Evolutionary conservation across 2,888 invertebrate species (phyloP).

Genomic region (Euspilapteryx auroguttella): DNA sequence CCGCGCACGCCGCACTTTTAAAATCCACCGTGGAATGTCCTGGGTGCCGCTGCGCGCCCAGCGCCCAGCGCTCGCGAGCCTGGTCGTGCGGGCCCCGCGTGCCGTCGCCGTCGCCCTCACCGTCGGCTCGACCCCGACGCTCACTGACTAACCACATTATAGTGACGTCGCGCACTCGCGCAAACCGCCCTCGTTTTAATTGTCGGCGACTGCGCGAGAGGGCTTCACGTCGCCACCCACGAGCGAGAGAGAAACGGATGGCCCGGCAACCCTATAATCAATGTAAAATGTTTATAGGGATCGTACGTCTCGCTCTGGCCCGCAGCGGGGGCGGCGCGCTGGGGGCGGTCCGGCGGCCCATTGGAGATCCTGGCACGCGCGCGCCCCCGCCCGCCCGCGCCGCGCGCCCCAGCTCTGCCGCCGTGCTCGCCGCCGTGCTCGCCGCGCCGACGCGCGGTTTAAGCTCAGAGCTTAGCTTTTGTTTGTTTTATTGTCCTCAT

Average conservation of each 20-base stretch:
- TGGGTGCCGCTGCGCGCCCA: slow-evolving; percentile 36
- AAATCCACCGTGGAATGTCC: slow-evolving; percentile 81
- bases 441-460: slow-evolving; percentile 18
- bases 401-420: too few species aligned
- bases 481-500: slow-evolving; percentile 61
- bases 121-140: slow-evolving; percentile 63
- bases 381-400: too few species aligned
- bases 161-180: slow-evolving; percentile 43
- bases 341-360: slow-evolving; percentile 6
- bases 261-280: slow-evolving; percentile 46
- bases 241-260: slow-evolving; percentile 40
- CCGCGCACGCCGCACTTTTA: slow-evolving; percentile 75
- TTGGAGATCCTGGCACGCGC: too few species aligned
- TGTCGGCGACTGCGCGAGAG: slow-evolving; percentile 56
- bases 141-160: slow-evolving; percentile 69
- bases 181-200: slow-evolving; percentile 48
- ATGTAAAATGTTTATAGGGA: slow-evolving; percentile 46
- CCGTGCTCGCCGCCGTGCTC: too few species aligned
- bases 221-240: slow-evolving; percentile 37
- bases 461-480: slow-evolving; percentile 42
- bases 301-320: slow-evolving; percentile 46
- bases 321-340: slow-evolving; percentile 19
- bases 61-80: slow-evolving; percentile 42
- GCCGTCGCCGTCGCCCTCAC: slow-evolving; percentile 20
- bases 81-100: slow-evolving; percentile 28